phyloP scores from a whole-genome alignment of 2,113 vertebrate species.

The Egretta garzetta region DNA sequence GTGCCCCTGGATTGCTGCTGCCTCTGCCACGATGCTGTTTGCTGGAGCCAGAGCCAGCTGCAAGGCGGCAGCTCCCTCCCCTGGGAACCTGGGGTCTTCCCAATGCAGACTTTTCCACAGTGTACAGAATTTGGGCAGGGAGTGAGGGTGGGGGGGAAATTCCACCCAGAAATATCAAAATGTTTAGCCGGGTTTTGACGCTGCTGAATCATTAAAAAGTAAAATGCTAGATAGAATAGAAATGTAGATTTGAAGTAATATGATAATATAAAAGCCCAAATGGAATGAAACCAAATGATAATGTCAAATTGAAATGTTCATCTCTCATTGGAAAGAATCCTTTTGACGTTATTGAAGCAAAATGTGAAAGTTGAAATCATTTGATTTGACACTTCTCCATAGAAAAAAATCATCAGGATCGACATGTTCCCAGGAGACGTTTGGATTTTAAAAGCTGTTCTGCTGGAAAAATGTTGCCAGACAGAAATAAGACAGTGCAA shows the following conservation, averaged over 20 bases:
- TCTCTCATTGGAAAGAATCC: conserved; percentile 45
- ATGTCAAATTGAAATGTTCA: conserved; percentile 57
- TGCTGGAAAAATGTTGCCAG: conserved; percentile 43
- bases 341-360: conserved; percentile 36
- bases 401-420: conserved; percentile 45
- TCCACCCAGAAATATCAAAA: background rate
- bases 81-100: background rate
- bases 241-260: conserved; percentile 48
- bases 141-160: background rate
- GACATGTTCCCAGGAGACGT: conserved; percentile 38
- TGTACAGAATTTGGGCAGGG: background rate
- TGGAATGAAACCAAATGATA: conserved; percentile 64
- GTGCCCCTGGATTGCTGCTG: background rate
- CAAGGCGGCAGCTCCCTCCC: background rate
- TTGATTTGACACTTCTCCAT: conserved; percentile 59
- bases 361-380: conserved; percentile 67
- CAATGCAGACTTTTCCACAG: background rate
- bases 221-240: conserved; percentile 1
- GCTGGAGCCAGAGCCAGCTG: background rate
- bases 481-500: background rate
- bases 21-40: background rate
- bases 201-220: conserved; percentile 27
- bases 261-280: conserved; percentile 55
- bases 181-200: background rate
- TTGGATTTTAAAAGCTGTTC: conserved; percentile 38